These are phyloP conservation scores for Phortica variegata DNA, from an alignment of 1,140 invertebrate genomes.

Conservation along the genomic window DNA sequence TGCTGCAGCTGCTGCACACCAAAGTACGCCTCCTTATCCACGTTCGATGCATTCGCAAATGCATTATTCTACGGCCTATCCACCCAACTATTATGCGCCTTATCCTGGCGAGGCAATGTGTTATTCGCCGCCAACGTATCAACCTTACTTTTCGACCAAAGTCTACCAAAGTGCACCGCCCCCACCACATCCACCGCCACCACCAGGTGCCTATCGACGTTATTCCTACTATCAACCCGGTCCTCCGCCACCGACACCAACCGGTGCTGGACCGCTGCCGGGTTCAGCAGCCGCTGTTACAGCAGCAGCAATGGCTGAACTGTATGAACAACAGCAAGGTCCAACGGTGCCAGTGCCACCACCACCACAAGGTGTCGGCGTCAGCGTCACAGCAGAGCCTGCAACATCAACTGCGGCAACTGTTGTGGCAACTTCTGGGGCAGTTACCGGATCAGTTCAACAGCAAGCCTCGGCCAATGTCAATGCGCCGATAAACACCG, in stretches of 20 bases:
- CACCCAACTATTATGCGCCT: slow-evolving; percentile 60
- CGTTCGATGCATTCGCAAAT: slow-evolving; percentile 53
- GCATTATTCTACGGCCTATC: slow-evolving; percentile 57
- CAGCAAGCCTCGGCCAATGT: slow-evolving; percentile 14
- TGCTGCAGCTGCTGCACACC: slow-evolving; percentile 49
- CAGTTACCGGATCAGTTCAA: slow-evolving; percentile 8
- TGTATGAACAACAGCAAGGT: slow-evolving; percentile 31
- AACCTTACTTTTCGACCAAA: slow-evolving; percentile 56
- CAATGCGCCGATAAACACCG: slow-evolving; percentile 14
- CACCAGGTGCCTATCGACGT: slow-evolving; percentile 43
- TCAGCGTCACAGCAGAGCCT: neutral
- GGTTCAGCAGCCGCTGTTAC: no score
- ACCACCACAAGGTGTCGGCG: slow-evolving; percentile 9
- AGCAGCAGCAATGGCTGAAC: slow-evolving; percentile 10
- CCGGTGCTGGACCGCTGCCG: no score
- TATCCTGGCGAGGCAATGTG: slow-evolving; percentile 59
- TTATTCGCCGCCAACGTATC: slow-evolving; percentile 63
- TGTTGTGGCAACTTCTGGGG: no score
- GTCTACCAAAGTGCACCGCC: slow-evolving; percentile 53
- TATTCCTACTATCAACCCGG: slow-evolving; percentile 41
- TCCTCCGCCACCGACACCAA: slow-evolving; percentile 36
- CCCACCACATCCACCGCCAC: slow-evolving; percentile 44
- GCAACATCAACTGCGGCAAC: slow-evolving; percentile 26
- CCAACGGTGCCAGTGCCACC: slow-evolving; percentile 25
- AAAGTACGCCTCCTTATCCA: slow-evolving; percentile 54